Evolutionary conservation across 2,113 vertebrate genomes (phyloP).

Genomic region (Alaudala cheleensis): DNA sequence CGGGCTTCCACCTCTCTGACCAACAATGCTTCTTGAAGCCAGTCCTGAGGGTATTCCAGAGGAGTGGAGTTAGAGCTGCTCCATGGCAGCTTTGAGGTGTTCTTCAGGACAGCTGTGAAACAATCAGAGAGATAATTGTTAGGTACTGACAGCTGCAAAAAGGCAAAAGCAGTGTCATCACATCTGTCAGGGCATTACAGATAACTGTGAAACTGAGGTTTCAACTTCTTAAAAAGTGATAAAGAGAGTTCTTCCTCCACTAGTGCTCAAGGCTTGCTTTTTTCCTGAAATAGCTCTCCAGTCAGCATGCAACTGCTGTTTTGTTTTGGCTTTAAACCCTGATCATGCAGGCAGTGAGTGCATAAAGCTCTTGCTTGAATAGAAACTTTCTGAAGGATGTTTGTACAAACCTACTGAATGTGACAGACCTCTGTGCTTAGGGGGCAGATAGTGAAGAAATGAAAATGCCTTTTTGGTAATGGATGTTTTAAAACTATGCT

Average conservation of each 20-base stretch:
- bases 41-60: not conserved
- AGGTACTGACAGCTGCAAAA: not conserved
- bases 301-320: not conserved
- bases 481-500: not conserved
- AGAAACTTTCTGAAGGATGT: not conserved
- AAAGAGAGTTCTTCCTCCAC: not conserved
- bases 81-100: not conserved
- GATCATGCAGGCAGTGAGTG: not conserved
- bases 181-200: not conserved
- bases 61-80: not conserved
- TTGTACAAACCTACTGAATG: not conserved
- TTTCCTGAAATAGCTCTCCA: not conserved
- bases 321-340: not conserved
- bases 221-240: not conserved
- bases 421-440: not conserved
- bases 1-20: not conserved
- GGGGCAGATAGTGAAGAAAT: not conserved
- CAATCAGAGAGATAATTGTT: not conserved
- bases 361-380: not conserved
- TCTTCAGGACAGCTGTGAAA: not conserved
- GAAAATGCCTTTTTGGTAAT: not conserved
- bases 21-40: not conserved
- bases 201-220: not conserved
- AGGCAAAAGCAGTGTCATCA: not conserved
- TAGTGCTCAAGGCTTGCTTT: not conserved